Conservation (phyloP, 2,797 vertebrate genomes). For the Anguilla megastoma region DNA sequence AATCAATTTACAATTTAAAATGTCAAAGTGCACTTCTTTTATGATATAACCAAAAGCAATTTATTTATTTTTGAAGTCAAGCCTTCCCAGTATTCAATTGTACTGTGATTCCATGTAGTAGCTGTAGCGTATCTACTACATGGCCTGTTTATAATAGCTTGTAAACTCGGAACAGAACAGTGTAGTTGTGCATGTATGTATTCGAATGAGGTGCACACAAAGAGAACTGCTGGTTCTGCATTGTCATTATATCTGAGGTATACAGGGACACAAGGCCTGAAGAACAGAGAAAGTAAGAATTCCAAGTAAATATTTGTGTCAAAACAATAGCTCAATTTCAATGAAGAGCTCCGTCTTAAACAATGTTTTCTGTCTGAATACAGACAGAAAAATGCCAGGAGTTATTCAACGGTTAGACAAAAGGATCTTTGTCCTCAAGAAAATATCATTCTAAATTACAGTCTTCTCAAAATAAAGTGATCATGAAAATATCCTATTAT, state of each 20-base stretch:
- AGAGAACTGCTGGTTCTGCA: neutral
- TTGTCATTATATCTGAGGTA: neutral
- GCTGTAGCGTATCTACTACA: neutral
- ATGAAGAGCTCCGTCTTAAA: neutral
- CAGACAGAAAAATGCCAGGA: neutral
- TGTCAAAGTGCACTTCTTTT: neutral
- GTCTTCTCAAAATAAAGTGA: neutral
- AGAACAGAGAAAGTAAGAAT: neutral
- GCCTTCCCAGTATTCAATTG: neutral
- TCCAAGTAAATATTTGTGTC: neutral
- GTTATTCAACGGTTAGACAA: neutral
- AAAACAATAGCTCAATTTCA: neutral
- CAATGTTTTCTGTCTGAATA: neutral
- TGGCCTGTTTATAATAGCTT: neutral
- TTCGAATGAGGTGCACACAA: neutral
- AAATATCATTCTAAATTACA: neutral
- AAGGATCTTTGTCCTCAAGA: neutral
- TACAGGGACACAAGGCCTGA: neutral
- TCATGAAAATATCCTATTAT: neutral
- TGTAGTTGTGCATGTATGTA: neutral
- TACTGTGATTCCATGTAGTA: neutral
- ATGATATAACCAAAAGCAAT: neutral
- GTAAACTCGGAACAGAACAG: neutral
- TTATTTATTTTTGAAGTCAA: conserved; percentile 6
- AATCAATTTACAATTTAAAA: neutral